These are phyloP conservation scores for Masticophis lateralis DNA, from an alignment of 2,797 vertebrate species.

Conservation along the genomic window DNA sequence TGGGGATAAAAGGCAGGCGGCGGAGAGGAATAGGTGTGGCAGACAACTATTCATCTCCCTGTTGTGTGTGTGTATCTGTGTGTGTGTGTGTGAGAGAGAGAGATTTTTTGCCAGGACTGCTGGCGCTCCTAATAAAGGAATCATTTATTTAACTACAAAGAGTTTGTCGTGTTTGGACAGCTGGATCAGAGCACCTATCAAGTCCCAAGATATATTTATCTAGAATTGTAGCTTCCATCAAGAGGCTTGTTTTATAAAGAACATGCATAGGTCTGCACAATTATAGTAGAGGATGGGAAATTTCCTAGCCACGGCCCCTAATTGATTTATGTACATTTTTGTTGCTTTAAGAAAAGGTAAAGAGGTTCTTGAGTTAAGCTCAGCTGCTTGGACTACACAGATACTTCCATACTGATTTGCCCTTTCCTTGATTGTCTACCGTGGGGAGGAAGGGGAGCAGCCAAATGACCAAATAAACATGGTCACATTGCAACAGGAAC, in stretches of 20 bases:
- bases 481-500: neutral
- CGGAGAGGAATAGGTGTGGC: no score
- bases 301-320: neutral
- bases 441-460: no score
- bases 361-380: neutral
- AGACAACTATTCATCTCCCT: no score
- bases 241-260: neutral
- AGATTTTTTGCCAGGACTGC: no score
- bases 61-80: rapidly evolving
- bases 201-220: neutral
- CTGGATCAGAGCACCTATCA: no score
- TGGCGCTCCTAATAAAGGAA: no score
- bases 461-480: no score
- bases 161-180: no score
- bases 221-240: neutral
- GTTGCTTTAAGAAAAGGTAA: neutral
- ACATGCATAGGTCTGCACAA: neutral
- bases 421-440: neutral
- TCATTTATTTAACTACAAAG: no score
- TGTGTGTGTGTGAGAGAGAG: no score
- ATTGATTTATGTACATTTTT: neutral
- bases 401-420: neutral
- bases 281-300: neutral
- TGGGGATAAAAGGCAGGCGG: no score
- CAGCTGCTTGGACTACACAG: neutral